A percentile compares a stretch with the other conserved stretches of the same genome.
phyloP scores from a whole-genome alignment of 2,797 vertebrate species.

The Nothura maculosa region DNA sequence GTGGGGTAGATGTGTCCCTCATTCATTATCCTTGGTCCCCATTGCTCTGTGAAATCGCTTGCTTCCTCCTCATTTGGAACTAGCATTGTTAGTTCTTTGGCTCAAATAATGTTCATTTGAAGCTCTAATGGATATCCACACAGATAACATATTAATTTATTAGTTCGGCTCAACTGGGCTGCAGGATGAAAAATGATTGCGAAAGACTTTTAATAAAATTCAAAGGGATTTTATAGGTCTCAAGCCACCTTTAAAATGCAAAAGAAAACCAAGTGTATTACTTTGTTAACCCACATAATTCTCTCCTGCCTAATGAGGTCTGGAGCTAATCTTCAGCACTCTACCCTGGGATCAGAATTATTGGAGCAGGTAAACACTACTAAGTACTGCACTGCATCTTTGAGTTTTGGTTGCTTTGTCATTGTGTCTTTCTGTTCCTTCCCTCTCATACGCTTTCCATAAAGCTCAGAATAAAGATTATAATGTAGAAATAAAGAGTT shows the following conservation, averaged over 20 bases:
- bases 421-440: not conserved
- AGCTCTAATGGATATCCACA: conserved; percentile 68
- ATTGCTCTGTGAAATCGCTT: not conserved
- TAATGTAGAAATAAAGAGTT: conserved; percentile 11
- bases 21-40: fast-evolving
- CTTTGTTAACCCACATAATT: conserved; percentile 78
- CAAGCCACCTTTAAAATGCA: conserved; percentile 79
- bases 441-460: not conserved
- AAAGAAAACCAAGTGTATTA: conserved; percentile 71
- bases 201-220: conserved; percentile 78
- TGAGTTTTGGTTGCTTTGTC: conserved; percentile 3
- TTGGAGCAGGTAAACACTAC: conserved; percentile 74
- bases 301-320: conserved; percentile 76
- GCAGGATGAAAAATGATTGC: conserved; percentile 75
- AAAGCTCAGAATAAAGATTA: conserved; percentile 20
- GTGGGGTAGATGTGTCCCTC: not conserved
- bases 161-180: conserved; percentile 75
- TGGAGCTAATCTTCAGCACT: conserved; percentile 62
- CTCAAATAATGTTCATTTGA: conserved; percentile 56
- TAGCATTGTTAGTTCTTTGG: conserved; percentile 22
- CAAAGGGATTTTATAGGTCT: conserved; percentile 80
- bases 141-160: conserved; percentile 78
- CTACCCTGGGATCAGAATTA: conserved; percentile 71
- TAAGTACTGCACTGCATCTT: conserved; percentile 40
- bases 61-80: not conserved